A percentile compares a stretch with the other conserved stretches of the same genome.
Conservation (phyloP, 2,113 vertebrate species). For the Anser cygnoides region DNA sequence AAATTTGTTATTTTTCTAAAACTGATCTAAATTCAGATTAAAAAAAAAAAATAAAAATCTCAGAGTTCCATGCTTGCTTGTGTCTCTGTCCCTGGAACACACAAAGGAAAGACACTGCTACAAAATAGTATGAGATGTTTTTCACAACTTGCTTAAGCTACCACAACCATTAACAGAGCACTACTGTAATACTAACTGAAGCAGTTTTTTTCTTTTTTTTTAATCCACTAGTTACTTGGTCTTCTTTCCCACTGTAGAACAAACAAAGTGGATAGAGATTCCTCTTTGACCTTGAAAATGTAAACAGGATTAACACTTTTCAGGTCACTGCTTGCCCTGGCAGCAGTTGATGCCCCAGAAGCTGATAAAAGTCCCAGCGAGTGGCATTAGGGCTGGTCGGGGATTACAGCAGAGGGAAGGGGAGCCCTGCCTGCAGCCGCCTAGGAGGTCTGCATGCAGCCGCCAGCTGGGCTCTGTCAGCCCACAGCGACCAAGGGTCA, state of each 20-base stretch:
- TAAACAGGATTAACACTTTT: slow-evolving; percentile 68
- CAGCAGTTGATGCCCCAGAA: slow-evolving; percentile 41
- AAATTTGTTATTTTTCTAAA: not conserved
- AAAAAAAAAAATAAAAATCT: not conserved
- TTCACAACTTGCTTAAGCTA: not conserved
- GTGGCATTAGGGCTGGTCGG: not conserved
- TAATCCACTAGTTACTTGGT: not conserved
- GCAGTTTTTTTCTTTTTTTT: not conserved
- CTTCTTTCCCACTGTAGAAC: not conserved
- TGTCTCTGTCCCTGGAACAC: not conserved
- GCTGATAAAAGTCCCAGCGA: slow-evolving; percentile 21
- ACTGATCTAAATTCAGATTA: not conserved
- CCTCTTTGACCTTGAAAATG: slow-evolving; percentile 65
- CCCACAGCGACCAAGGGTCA: not conserved
- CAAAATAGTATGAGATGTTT: not conserved
- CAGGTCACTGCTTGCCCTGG: slow-evolving; percentile 58
- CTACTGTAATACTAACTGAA: not conserved
- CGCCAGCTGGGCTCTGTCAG: not conserved
- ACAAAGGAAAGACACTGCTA: not conserved
- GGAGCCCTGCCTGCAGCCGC: not conserved
- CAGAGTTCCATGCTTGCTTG: not conserved
- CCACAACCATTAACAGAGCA: not conserved
- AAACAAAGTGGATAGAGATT: not conserved
- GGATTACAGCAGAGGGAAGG: not conserved
- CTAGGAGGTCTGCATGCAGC: not conserved